These are phyloP conservation scores for Drosophila quinaria DNA, from an alignment of 2,888 invertebrate species.

Conservation along the genomic window DNA sequence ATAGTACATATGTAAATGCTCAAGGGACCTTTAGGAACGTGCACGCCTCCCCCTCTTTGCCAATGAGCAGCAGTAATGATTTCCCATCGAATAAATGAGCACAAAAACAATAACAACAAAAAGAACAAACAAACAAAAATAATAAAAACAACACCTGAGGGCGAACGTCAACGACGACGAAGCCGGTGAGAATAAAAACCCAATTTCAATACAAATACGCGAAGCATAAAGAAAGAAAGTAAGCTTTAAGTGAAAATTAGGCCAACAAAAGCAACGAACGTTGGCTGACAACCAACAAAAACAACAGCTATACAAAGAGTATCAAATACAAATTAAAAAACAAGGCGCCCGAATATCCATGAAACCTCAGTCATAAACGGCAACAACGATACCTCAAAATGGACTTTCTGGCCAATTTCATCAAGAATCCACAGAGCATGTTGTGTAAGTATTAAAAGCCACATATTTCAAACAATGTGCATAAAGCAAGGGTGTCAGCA, in stretches of 20 bases:
- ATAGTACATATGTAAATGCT: conserved; percentile 32
- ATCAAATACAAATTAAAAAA: background rate
- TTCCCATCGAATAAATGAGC: conserved; percentile 33
- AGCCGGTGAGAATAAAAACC: conserved; percentile 41
- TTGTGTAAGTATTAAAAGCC: conserved; percentile 73
- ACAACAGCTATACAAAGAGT: conserved; percentile 18
- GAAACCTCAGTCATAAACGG: conserved; percentile 32
- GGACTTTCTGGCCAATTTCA: conserved; percentile 77
- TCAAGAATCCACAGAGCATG: conserved; percentile 69
- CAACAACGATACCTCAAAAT: conserved; percentile 50
- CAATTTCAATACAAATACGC: conserved; percentile 25
- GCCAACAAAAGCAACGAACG: conserved; percentile 44
- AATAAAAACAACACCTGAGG: conserved; percentile 36
- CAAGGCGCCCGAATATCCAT: conserved; percentile 24
- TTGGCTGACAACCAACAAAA: conserved; percentile 10
- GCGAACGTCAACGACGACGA: conserved; percentile 15
- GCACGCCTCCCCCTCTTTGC: background rate
- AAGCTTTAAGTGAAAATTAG: conserved; percentile 68
- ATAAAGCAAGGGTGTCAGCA: too few relatives aligned
- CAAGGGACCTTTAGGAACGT: conserved; percentile 23
- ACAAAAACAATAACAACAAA: conserved; percentile 23
- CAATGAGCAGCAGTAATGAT: conserved; percentile 38
- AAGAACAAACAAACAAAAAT: conserved; percentile 23
- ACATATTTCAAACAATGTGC: background rate
- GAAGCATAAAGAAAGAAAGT: conserved; percentile 61